Conservation (phyloP, 2,113 vertebrate species). For the Pipra filicauda region DNA sequence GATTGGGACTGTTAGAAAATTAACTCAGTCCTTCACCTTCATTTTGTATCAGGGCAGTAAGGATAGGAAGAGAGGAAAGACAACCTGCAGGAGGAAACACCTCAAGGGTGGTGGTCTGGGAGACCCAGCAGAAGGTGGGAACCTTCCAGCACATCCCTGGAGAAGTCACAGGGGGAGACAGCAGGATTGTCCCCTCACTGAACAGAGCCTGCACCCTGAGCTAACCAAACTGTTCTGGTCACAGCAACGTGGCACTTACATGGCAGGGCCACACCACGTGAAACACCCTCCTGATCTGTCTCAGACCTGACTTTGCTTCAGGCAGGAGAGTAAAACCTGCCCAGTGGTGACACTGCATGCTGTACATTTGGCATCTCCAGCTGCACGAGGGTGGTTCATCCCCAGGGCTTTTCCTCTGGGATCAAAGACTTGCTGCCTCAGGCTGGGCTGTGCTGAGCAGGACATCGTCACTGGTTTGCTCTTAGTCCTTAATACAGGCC, state of each 20-base stretch:
- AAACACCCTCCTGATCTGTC: background rate
- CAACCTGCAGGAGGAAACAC: background rate
- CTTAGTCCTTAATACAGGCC: background rate
- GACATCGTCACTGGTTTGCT: background rate
- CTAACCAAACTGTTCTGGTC: background rate
- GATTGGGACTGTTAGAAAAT: background rate
- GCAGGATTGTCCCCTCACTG: background rate
- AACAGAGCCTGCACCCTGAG: background rate
- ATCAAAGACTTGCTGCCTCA: background rate
- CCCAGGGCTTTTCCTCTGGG: background rate
- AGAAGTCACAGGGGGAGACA: background rate
- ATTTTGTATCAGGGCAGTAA: background rate
- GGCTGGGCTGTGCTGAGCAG: background rate
- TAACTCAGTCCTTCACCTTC: background rate
- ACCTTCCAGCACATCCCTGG: background rate
- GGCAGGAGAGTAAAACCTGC: background rate
- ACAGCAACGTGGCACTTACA: background rate
- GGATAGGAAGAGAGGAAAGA: background rate
- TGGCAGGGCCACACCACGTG: background rate
- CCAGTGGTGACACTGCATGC: background rate
- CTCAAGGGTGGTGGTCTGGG: background rate
- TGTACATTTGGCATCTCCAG: background rate
- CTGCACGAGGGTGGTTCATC: background rate
- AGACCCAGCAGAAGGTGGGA: background rate
- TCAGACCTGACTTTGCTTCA: background rate